Evolutionary conservation across 2,113 vertebrate species (phyloP).

Genomic region (Cavia porcellus): DNA sequence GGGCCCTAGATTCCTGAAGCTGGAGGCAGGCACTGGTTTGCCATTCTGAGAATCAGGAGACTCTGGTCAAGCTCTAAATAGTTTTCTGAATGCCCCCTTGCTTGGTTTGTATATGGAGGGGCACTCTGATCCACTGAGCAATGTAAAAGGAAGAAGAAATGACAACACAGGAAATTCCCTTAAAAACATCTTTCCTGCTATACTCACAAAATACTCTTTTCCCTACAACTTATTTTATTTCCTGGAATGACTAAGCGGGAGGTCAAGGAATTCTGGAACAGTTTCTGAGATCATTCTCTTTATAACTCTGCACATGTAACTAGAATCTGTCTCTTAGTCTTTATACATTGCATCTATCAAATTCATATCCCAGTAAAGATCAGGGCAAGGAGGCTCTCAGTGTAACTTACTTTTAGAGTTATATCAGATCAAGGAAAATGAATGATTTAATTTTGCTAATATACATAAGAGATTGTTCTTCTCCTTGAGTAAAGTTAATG

Average conservation of each 20-base stretch:
- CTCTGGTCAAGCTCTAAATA: background rate
- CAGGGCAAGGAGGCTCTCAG: too few relatives aligned
- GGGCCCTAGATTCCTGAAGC: background rate
- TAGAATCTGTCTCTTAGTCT: background rate
- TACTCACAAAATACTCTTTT: background rate
- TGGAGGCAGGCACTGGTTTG: background rate
- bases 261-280: background rate
- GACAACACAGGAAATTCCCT: background rate
- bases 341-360: background rate
- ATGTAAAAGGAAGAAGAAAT: background rate
- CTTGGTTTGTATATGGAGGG: background rate
- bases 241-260: background rate
- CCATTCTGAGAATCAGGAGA: background rate
- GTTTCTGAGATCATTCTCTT: background rate
- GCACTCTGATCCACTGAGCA: background rate
- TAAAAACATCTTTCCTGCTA: background rate
- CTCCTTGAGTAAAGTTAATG: constrained; percentile 28
- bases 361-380: background rate
- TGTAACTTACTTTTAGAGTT: background rate
- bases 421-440: background rate
- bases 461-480: background rate
- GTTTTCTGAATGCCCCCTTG: background rate
- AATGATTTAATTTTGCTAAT: constrained; percentile 16
- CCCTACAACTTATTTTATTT: background rate
- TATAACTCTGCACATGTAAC: background rate